A percentile compares a stretch with the other conserved stretches of the same genome.
Evolutionary conservation across 2,113 vertebrate genomes (phyloP).

Genomic region (Emberiza fucata): DNA sequence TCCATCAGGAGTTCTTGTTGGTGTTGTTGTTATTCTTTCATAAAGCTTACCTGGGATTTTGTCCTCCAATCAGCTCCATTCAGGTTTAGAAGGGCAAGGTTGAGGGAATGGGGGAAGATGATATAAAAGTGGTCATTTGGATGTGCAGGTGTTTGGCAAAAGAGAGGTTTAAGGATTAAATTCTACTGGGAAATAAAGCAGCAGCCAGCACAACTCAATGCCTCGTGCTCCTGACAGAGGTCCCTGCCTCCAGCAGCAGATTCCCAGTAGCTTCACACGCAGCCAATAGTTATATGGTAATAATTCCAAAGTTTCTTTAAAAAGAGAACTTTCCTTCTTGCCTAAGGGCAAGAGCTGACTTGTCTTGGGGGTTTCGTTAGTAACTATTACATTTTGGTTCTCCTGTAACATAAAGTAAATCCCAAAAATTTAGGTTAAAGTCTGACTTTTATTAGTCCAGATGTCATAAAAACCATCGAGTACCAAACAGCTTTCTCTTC

Average conservation of each 20-base stretch:
- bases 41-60: not conserved
- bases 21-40: not conserved
- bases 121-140: not conserved
- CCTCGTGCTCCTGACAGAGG: not conserved
- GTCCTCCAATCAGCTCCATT: not conserved
- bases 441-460: not conserved
- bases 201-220: not conserved
- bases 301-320: not conserved
- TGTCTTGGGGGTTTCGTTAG: not conserved
- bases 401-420: not conserved
- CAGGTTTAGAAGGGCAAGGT: not conserved
- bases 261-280: not conserved
- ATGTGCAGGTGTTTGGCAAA: not conserved
- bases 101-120: not conserved
- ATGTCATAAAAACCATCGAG: not conserved
- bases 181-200: not conserved
- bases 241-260: not conserved
- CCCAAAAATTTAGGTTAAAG: not conserved
- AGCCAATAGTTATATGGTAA: not conserved
- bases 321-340: not conserved
- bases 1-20: not conserved
- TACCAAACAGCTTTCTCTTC: not conserved
- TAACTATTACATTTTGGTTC: not conserved
- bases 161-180: constrained; percentile 2
- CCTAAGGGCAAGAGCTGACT: not conserved